These are phyloP conservation scores for Petrocephalus zakoni DNA, from an alignment of 2,113 vertebrate species.

Conservation along the genomic window DNA sequence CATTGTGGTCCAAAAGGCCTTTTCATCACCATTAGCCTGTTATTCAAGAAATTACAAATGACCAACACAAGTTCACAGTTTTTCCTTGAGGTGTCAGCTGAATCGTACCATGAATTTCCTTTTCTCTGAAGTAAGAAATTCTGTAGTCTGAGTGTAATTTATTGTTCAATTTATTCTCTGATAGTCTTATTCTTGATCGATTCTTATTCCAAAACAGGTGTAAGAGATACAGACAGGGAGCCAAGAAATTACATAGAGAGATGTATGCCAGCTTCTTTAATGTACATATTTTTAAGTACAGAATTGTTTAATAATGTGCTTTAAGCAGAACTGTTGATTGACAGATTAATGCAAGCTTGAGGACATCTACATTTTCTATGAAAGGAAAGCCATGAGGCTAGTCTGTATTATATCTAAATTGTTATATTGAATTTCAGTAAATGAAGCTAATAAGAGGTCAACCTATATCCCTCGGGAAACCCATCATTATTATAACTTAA, in stretches of 20 bases:
- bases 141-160: neutral
- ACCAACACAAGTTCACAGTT: neutral
- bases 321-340: conserved; percentile 14
- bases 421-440: conserved; percentile 28
- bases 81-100: neutral
- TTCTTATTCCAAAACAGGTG: neutral
- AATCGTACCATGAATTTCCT: neutral
- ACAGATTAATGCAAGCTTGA: conserved; percentile 1
- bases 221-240: neutral
- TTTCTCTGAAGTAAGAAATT: neutral
- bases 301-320: neutral
- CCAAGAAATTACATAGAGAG: neutral
- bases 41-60: conserved; percentile 14
- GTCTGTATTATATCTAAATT: neutral
- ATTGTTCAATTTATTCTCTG: neutral
- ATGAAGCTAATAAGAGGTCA: conserved; percentile 28
- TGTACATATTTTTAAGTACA: neutral
- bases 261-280: neutral
- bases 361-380: neutral
- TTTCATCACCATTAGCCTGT: conserved; percentile 1
- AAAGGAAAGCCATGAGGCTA: neutral
- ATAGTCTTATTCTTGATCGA: neutral
- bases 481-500: conserved; percentile 31
- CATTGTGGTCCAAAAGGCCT: neutral
- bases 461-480: conserved; percentile 23